phyloP scores from a whole-genome alignment of 1,140 invertebrate genomes.

The Phortica variegata region DNA sequence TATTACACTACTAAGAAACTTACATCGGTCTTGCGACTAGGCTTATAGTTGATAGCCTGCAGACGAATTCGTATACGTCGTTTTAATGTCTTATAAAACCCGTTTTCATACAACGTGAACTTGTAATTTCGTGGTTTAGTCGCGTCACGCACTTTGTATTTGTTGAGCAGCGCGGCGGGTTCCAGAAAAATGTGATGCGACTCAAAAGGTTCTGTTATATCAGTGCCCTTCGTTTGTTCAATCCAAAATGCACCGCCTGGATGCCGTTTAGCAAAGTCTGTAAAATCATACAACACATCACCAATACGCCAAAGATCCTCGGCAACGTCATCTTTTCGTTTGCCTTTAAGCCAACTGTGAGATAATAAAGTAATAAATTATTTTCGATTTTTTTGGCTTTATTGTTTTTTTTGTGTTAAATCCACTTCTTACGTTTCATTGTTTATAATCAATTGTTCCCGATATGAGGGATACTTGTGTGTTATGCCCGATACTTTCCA shows the following conservation, averaged over 20 bases:
- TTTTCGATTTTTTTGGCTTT: too few species aligned
- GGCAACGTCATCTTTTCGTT: conserved; percentile 69
- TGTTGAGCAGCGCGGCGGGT: conserved; percentile 61
- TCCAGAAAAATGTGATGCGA: conserved; percentile 62
- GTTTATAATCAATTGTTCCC: conserved; percentile 12
- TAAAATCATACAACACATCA: conserved; percentile 75
- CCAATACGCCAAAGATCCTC: conserved; percentile 77
- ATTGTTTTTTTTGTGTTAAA: not conserved
- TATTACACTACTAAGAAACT: too few species aligned
- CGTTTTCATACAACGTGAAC: conserved; percentile 69
- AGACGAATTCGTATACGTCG: conserved; percentile 61
- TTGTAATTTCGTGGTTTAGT: conserved; percentile 63
- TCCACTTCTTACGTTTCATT: conserved; percentile 24
- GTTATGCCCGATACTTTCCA: conserved; percentile 40
- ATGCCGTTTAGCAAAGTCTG: conserved; percentile 67
- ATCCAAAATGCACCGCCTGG: conserved; percentile 82
- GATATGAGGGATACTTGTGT: conserved; percentile 35
- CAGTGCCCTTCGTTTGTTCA: conserved; percentile 69
- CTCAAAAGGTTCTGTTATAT: conserved; percentile 78
- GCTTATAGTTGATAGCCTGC: conserved; percentile 44
- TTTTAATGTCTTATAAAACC: conserved; percentile 71
- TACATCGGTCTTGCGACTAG: conserved; percentile 34
- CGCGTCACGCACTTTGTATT: conserved; percentile 65
- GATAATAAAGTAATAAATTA: conserved; percentile 8
- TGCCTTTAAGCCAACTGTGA: conserved; percentile 65